Evolutionary conservation across 2,797 vertebrate genomes (phyloP), one percentile per base, ranked within the genome.

Genomic region (Liparis tanakae): DNA sequence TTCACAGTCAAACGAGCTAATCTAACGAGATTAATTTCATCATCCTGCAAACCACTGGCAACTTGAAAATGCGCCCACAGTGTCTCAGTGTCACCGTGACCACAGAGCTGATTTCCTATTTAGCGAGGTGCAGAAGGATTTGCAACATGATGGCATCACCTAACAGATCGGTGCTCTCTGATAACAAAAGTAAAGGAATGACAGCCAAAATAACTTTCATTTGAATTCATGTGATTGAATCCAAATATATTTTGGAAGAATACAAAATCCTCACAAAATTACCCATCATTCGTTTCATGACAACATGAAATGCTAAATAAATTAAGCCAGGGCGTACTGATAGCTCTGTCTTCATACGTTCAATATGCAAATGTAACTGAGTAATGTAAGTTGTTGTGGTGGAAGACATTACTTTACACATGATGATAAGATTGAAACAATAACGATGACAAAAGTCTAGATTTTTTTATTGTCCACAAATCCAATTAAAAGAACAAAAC

Each of bases 1-100:
- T 87, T 83, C 79, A 82, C 33, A 77, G 69, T 81, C 39, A 79
- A 84, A 88, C 83, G 67, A 80, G 74, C 67, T 70, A 53, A 74
- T 86, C 68, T 79, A 86, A 85, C 76, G 51, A 81, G 62, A 72
- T 81, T 83, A 82, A 80, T 85, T 76, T 75, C 63, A 78, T 69
- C 84, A 56, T 64, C 17, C 56, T 41, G 70, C 33, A 57, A 88
- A 78, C 78, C 78, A 71, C 22, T 74, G 78, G 57, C 61, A 82
- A 78, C 62, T 56, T 50, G 22, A 70, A 20, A 66, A 82, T 76
- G 72, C 62, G 80, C 81, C 76, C 9, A 7, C 58, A 79, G 78
- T 30, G 66, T 84, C 25, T 30, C 25, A 65, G 57, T 67, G 74
- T 85, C 70, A 67, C 50, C 80, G 74, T 85, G 83, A 82, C 80